Base-by-base conservation (phyloP, 2,888 invertebrate species). In the Amblyteles armatorius region DNA sequence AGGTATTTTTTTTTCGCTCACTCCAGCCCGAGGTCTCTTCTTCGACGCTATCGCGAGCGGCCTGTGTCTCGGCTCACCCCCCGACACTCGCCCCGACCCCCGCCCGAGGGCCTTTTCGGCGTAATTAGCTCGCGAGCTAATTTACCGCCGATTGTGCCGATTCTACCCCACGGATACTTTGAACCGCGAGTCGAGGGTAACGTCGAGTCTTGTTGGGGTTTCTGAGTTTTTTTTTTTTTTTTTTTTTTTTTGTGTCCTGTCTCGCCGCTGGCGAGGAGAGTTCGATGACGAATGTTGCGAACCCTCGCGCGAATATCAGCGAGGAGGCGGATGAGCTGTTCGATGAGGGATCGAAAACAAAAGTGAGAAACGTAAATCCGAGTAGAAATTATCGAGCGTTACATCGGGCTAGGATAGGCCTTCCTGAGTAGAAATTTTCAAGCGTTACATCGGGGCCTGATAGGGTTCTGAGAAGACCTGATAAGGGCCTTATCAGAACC, bases 111-210 rank as follows among this genome's bases (percentile, higher is more conserved):
- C 85, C 85, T 74, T 82, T 72, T 89, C 87, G 85, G 84, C 87
- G 90, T 92, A 91, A 92, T 92, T 92, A 92, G 92, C 92, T 90
- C 89, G 88, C 88, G 89, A 90, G 92, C 91, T 92, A 92, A 92
- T 92, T 92, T 92, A 81, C 87, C 84, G 84, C 79, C 87, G 90
- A 92, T 91, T 89, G 89, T 91, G 9, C 36, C 86, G 87, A 74
- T 63, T 7, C 84, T 79, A 65, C 29, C 82, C 79, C 68, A 40
- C 48, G 48, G 13, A 26, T 16, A 36, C n/a, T 50, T 60, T 60
- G 29, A 77, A n/a, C 4, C 55, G 29, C 72, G 77, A 82, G 48
- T 63, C n/a, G 16, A 65, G 55, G 77, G 63, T 82, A 11, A 2
- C 36, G 36, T 1, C 7, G 11, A 55, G 9, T 55, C 55, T 52